phyloP scores from a whole-genome alignment of 2,797 vertebrate genomes.

The Perodicticus potto region DNA sequence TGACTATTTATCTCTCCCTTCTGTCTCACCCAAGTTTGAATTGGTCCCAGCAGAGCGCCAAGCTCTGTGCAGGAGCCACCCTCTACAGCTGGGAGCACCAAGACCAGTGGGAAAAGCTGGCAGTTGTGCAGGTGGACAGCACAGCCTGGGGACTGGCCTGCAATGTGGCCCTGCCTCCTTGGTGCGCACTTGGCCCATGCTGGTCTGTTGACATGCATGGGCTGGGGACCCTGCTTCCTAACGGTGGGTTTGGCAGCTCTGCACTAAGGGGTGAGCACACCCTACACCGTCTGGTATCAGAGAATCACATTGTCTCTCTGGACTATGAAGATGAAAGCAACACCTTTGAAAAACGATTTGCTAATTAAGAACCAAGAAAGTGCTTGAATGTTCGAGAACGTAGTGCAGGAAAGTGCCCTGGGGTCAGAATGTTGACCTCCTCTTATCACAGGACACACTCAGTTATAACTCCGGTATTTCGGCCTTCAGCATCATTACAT shows the following conservation, averaged over 20 bases:
- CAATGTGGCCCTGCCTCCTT: too few relatives aligned
- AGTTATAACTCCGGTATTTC: accelerated
- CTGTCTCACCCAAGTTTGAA: background rate
- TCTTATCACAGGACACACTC: accelerated
- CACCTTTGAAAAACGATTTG: background rate
- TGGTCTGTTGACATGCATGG: accelerated
- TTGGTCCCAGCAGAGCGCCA: background rate
- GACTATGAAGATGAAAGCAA: background rate
- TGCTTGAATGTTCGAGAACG: background rate
- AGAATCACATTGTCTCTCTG: background rate
- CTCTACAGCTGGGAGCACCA: accelerated
- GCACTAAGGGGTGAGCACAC: accelerated
- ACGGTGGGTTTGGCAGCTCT: background rate
- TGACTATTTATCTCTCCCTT: background rate
- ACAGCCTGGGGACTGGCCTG: accelerated
- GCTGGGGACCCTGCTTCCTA: too few relatives aligned
- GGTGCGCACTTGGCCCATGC: background rate
- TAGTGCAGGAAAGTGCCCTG: accelerated
- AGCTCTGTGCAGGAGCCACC: background rate
- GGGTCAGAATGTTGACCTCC: accelerated
- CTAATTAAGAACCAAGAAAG: background rate
- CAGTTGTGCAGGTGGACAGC: background rate
- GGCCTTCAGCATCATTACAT: background rate
- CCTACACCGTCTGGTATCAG: background rate
- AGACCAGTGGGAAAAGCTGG: background rate